A percentile compares a stretch with the other conserved stretches of the same genome.
phyloP scores from a whole-genome alignment of 2,113 vertebrate genomes.

The Crotalus viridis region DNA sequence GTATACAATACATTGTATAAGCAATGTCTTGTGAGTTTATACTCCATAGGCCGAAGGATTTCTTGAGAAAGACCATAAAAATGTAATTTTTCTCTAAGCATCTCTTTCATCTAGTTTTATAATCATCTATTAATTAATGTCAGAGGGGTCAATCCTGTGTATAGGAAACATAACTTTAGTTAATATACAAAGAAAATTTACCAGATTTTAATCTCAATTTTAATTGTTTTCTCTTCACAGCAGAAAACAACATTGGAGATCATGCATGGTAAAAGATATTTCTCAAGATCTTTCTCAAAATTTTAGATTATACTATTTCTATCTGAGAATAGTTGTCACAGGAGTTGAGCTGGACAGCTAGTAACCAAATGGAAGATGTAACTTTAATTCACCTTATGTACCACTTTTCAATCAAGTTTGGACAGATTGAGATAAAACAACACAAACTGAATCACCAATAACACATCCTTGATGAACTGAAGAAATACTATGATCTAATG shows the following conservation, averaged over 20 bases:
- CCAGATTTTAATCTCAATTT: background rate
- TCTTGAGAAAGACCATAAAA: background rate
- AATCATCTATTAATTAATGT: background rate
- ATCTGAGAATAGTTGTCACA: no score
- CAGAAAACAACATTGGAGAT: no score
- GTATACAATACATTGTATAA: background rate
- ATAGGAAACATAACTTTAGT: background rate
- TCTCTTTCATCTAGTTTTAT: background rate
- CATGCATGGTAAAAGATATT: no score
- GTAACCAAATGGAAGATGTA: no score
- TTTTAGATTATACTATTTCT: no score
- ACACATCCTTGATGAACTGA: background rate
- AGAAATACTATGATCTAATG: background rate
- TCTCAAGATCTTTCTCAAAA: no score
- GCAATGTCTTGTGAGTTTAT: background rate
- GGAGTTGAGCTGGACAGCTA: no score
- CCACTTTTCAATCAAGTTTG: background rate
- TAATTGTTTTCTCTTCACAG: background rate
- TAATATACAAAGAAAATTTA: background rate
- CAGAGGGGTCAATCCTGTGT: background rate
- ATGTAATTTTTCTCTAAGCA: background rate
- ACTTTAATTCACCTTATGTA: background rate
- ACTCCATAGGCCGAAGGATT: background rate
- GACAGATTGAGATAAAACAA: background rate
- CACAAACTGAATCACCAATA: background rate